These are phyloP conservation scores for Channa maculata DNA, from an alignment of 2,113 vertebrate species.

Conservation along the genomic window DNA sequence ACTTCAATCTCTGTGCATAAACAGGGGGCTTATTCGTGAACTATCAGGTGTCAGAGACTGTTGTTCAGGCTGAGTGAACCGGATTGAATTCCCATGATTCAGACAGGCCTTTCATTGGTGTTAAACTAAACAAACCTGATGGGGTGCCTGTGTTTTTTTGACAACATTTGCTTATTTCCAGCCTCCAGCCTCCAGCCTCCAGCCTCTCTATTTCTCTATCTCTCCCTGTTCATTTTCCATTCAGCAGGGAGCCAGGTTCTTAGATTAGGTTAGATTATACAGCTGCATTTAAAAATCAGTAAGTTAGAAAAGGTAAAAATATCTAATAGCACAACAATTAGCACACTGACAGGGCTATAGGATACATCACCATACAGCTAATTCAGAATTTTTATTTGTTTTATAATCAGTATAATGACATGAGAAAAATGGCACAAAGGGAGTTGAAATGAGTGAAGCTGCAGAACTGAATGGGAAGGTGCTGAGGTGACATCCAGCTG, in stretches of 20 bases:
- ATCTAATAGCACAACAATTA: too few species aligned
- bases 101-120: conserved; percentile 56
- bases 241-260: not conserved
- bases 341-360: too few species aligned
- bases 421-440: too few species aligned
- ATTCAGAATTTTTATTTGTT: too few species aligned
- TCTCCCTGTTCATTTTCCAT: conserved; percentile 5
- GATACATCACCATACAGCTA: too few species aligned
- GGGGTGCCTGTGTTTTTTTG: conserved; percentile 33
- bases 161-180: conserved; percentile 34
- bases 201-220: conserved; percentile 20
- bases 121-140: conserved; percentile 62
- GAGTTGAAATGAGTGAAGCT: too few species aligned
- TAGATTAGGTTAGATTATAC: too few species aligned
- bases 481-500: too few species aligned
- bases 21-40: conserved; percentile 49
- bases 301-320: too few species aligned
- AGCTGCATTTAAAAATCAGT: too few species aligned
- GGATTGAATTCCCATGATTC: conserved; percentile 67
- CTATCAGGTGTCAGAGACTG: conserved; percentile 60
- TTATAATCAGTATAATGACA: too few species aligned
- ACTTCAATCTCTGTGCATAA: conserved; percentile 42
- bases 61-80: conserved; percentile 69
- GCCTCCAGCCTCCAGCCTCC: conserved; percentile 17
- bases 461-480: too few species aligned